Percentiles rank a stretch among this genome's conserved stretches.
Evolutionary conservation across 2,888 invertebrate species (phyloP).

Genomic region (Neria commutata): DNA sequence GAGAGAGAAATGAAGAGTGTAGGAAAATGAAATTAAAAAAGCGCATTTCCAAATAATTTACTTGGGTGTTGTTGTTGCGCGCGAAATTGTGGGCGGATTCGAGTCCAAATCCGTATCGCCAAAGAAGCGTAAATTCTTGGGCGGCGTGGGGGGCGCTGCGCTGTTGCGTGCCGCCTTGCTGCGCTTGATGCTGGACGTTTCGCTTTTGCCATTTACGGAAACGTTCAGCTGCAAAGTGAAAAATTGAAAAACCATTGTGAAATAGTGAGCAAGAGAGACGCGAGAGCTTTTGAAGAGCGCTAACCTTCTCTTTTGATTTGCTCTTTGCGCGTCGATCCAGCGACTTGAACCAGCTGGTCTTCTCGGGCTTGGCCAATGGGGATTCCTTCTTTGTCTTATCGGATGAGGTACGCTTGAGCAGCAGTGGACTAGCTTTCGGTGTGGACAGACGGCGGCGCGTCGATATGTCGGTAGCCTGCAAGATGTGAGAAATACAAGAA

Average conservation of each 20-base stretch:
- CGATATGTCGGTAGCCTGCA: slow-evolving; percentile 66
- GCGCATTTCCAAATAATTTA: slow-evolving; percentile 26
- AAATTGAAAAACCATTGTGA: neutral
- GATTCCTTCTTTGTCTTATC: slow-evolving; percentile 57
- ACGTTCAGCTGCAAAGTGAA: slow-evolving; percentile 41
- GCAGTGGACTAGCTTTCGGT: slow-evolving; percentile 73
- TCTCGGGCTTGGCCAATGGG: slow-evolving; percentile 63
- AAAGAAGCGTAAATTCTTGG: slow-evolving; percentile 80
- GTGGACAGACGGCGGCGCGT: slow-evolving; percentile 77
- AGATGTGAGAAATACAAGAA: neutral
- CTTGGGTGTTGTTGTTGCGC: slow-evolving; percentile 52
- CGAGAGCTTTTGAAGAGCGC: slow-evolving; percentile 42
- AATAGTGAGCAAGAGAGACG: slow-evolving; percentile 10
- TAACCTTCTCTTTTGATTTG: slow-evolving; percentile 63
- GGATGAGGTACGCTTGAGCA: slow-evolving; percentile 66
- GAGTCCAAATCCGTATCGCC: slow-evolving; percentile 84
- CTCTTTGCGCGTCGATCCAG: slow-evolving; percentile 75
- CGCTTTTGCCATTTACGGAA: slow-evolving; percentile 45
- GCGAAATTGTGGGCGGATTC: slow-evolving; percentile 66
- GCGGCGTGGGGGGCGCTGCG: slow-evolving; percentile 41
- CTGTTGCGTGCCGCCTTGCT: slow-evolving; percentile 38
- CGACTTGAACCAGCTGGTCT: slow-evolving; percentile 81
- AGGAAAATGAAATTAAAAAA: neutral
- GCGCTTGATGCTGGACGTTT: slow-evolving; percentile 50
- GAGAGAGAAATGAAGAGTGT: neutral